Base-by-base conservation (phyloP, 2,888 invertebrate genomes). In the Actias luna region DNA sequence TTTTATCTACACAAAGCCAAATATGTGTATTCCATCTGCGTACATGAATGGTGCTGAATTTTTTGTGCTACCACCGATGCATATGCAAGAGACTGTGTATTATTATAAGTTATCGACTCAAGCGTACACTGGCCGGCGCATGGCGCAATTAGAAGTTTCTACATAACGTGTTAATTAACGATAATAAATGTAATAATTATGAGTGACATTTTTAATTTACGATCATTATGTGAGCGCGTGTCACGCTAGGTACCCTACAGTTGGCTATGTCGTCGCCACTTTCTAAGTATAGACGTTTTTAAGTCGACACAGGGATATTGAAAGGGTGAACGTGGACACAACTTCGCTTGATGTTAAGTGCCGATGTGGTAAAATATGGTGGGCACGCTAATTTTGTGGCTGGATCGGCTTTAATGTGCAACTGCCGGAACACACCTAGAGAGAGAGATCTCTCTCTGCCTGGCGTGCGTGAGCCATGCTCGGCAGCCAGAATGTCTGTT, bases 121-220 rank as follows among this genome's bases (percentile, higher is more conserved):
- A 1, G 8, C 27, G 14, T 29, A 1, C 16, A 27, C 55, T 55
- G n/a, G 8, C 29, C 29, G 55, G 55, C 55, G 29, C 29, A 5
- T 55, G 55, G 27, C 55, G n/a, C 27, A 29, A n/a, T 55, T 27
- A 29, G 27, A 29, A 55, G 29, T 55, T 55, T n/a, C 55, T n/a
- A 55, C 29, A 55, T 16, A 18, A 5, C 25, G 27, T 52, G 27
- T 52, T 25, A 25, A 52, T 27, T 27, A 27, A 29, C 29, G 55
- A 55, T 55, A 55, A 55, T 55, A 18, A n/a, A 7, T 55, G 18
- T n/a, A 55, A 55, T 55, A 29, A 52, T 25, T 52, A 25, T 12
- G 14, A n/a, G 29, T 55, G 55, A 29, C 46, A 46, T 55, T 29
- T 55, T 55, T 29, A 55, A 55, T 55, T 29, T 55, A 55, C 16